Evolutionary conservation across 2,888 invertebrate genomes (phyloP), one percentile per base, ranked within the genome.

Genomic region (Griposia aprilina): DNA sequence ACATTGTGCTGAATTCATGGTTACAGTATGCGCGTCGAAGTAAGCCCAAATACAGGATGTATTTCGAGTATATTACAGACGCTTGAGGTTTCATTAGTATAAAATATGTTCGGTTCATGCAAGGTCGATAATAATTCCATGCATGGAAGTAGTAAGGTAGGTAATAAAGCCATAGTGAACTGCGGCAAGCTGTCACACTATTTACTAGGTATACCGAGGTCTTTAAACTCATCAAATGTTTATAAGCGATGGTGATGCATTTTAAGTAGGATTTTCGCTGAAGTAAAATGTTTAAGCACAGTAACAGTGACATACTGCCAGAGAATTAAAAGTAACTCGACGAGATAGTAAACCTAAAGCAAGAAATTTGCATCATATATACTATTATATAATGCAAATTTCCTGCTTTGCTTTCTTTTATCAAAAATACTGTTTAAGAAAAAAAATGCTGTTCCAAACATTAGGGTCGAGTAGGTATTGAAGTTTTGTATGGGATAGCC

Each of bases 191-290:
- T 80, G 36, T 26, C 62, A 55, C 7, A 62, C 7, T 50, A 4
- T 72, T n/a, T 17, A 45, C 10, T 45, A 45, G n/a, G 11, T 50
- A 26, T 59, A 2, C 11, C 15, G 59, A 81, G 76, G 62, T 68
- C 30, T 68, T 36, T 50, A 67, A 2, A 55, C 80, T 20, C 62
- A 57, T 81, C n/a, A 79, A 81, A 7, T 65, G 30, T 13, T 17
- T n/a, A 59, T 7, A 52, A 15, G 41, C 50, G 11, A 70, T n/a
- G 79, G n/a, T 50, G 17, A 59, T 79, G 71, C 60, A 78, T 78
- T 36, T 15, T 36, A 60, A 70, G 30, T 60, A 78, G 30, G 17
- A 41, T 60, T 11, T 7, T 48, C 10, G 13, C 26, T 15, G 1
- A 55, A 76, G 36, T 45, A 10, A 36, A 72, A 50, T 48, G 3